A percentile compares a stretch with the other conserved stretches of the same genome.
Conservation (phyloP, 2,797 vertebrate genomes). For the Alfaro cultratus region DNA sequence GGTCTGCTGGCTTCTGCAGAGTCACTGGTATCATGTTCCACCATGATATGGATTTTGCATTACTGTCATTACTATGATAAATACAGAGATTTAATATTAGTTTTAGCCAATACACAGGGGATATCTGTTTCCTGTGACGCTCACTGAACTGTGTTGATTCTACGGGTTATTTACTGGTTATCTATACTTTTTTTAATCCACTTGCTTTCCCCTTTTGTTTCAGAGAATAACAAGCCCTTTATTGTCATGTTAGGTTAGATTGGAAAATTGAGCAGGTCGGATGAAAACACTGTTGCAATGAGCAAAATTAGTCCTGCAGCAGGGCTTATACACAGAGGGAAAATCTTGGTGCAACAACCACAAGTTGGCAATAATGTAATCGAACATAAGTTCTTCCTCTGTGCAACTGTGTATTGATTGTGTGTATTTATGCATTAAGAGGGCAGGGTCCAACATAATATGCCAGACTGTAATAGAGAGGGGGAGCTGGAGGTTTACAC, state of each 20-base stretch:
- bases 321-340: background rate
- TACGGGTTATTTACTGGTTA: background rate
- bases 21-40: background rate
- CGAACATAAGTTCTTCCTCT: background rate
- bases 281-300: background rate
- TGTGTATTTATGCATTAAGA: slow-evolving; percentile 4
- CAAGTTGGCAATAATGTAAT: background rate
- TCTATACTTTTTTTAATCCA: background rate
- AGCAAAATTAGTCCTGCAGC: background rate
- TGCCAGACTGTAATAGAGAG: background rate
- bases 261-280: background rate
- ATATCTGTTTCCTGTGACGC: background rate
- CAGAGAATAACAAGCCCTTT: background rate
- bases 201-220: background rate
- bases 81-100: slow-evolving; percentile 3
- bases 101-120: background rate
- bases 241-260: background rate
- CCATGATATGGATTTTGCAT: background rate
- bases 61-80: slow-evolving; percentile 1
- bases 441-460: background rate
- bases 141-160: background rate
- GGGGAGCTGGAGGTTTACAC: background rate
- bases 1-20: background rate
- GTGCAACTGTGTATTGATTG: background rate
- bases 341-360: background rate